phyloP scores from a whole-genome alignment of 2,888 invertebrate genomes.

The Boloria euphrosyne region DNA sequence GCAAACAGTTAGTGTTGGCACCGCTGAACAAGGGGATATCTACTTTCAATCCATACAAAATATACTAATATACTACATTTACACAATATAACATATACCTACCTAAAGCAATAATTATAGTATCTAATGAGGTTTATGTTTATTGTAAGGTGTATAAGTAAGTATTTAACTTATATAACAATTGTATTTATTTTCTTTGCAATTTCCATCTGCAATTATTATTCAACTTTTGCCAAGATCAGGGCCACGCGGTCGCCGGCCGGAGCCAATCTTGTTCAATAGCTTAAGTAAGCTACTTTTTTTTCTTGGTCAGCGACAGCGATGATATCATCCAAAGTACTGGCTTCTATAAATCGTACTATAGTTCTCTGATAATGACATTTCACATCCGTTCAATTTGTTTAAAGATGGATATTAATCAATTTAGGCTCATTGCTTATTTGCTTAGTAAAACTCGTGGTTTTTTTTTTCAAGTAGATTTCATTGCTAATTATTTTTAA shows the following conservation, averaged over 20 bases:
- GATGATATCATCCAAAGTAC: constrained; percentile 66
- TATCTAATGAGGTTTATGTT: too few relatives aligned
- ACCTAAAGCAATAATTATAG: too few relatives aligned
- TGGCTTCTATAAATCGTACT: constrained; percentile 26
- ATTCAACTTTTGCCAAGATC: constrained; percentile 65
- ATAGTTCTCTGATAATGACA: constrained; percentile 27
- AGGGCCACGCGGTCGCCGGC: constrained; percentile 73
- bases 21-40: constrained; percentile 41
- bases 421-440: constrained; percentile 21
- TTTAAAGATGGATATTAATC: constrained; percentile 19
- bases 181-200: background rate
- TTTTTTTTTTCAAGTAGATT: constrained; percentile 39
- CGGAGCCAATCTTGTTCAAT: constrained; percentile 56
- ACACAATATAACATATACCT: too few relatives aligned
- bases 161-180: too few relatives aligned
- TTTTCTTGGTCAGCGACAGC: constrained; percentile 60
- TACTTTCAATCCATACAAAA: constrained; percentile 17
- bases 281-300: constrained; percentile 59
- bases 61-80: background rate
- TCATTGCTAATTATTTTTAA: constrained; percentile 3
- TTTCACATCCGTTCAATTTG: constrained; percentile 28
- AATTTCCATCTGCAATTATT: background rate
- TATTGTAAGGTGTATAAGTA: too few relatives aligned
- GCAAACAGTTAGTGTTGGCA: constrained; percentile 63
- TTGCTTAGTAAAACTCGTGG: constrained; percentile 3